Evolutionary conservation across 2,113 vertebrate genomes (phyloP), one percentile per base, ranked within the genome.

Genomic region (Agapornis roseicollis): DNA sequence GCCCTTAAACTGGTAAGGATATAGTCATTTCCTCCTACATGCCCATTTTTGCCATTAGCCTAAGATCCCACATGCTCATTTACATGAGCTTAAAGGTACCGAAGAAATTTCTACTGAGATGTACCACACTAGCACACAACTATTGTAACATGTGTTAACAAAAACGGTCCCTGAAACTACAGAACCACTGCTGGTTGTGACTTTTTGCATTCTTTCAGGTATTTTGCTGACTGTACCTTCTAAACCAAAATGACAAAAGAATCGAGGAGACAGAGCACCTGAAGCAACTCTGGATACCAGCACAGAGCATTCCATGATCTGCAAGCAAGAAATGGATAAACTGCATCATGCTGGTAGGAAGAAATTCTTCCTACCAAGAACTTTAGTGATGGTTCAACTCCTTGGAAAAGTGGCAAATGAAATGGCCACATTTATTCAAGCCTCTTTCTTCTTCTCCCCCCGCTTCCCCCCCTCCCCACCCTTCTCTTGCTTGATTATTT

Each of bases 31-130:
- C 79, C 58, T 72, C 27, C 15, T 46, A 16, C 35, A 3, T 4
- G 6, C 5, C 35, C 8, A 7, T 18, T 20, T 60, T 19, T 2
- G 0, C 17, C 4, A 31, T 31, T 60, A 55, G 25, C 17, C 17
- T 18, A 14, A 23, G 7, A 17, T 52, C 7, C 19, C 46, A 65
- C 35, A 46, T 2, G 1, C 4, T 3, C 18, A 8, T n/a, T 31
- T 35, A 13, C 2, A 12, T 7, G 6, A 41, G 15, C 8, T 17
- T 56, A 24, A 35, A 66, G 5, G 23, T 12, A 71, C n/a, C 29
- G 33, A 35, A 53, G 29, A 63, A 89, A 84, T 24, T 41, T 39
- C 69, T 58, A 24, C 69, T 55, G 64, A 41, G 17, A 35, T 46
- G 4, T 41, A 46, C 18, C 11, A 78, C 18, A 44, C 11, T 10